Base-by-base conservation (phyloP, 1,140 invertebrate genomes). In the Anthonomus grandis region DNA sequence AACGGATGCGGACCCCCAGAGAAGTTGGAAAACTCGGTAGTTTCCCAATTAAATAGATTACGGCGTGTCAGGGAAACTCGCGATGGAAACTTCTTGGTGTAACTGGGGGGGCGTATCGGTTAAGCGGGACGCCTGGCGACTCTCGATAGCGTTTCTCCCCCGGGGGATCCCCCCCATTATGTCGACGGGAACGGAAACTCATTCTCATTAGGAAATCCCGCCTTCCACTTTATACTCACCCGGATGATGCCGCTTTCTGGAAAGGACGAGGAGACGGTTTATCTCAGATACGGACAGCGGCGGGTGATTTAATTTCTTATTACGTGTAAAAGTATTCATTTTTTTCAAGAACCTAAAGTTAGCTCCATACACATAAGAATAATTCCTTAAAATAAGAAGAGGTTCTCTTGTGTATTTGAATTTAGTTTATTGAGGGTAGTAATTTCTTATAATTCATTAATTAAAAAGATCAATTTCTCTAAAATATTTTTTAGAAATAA, bases 61-160 rank as follows among this genome's bases (percentile, higher is more conserved):
- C n/a, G 21, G 9, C 42, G 21, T 48, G 13, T 18, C 38, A 41
- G 12, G 12, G 19, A 15, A 12, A 17, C 24, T 21, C n/a, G n/a
- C 25, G 46, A 24, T 15, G 13, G 17, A 22, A 31, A 21, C 27
- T 48, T 27, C 27, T 48, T 34, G 46, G 46, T 34, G 46, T 24
- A 48, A 48, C 46, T 48, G 42, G 17, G 46, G 46, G 46, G n/a
- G 46, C 42, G 13, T 15, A 10, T 48, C 46, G 46, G 46, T 48
- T 48, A 27, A 27, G 36, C 46, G 46, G 46, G 46, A 48, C 46
- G 46, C 46, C 46, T 48, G 46, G 46, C 46, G 46, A 48, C 13
- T 48, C 46, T 27, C 46, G 46, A 48, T 48, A 48, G 46, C n/a
- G 15, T 9, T 9, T 10, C 38, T 34, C 46, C n/a, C n/a, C 24